A percentile compares a stretch with the other conserved stretches of the same genome.
phyloP scores from a whole-genome alignment of 2,888 invertebrate genomes.

The Andrena fulva region DNA sequence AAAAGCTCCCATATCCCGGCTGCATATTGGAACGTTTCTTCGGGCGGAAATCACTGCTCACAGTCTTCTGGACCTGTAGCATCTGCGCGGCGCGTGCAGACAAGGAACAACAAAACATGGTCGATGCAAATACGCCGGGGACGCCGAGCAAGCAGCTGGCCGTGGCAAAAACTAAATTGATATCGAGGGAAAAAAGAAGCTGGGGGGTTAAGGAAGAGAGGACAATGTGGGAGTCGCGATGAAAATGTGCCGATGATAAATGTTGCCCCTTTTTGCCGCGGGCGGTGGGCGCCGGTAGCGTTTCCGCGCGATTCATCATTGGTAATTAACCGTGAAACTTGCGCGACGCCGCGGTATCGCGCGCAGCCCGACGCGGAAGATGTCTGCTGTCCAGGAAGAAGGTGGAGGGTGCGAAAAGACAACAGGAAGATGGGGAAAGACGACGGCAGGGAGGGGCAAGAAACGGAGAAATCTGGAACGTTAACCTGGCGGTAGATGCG shows the following conservation, averaged over 20 bases:
- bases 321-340: slow-evolving; percentile 70
- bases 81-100: not conserved
- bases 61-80: not conserved
- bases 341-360: slow-evolving; percentile 12
- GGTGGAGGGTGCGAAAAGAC: not conserved
- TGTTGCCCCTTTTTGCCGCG: slow-evolving; percentile 53
- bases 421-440: not conserved
- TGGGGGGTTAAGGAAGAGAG: not conserved
- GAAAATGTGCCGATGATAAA: slow-evolving; percentile 66
- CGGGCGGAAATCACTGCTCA: too few relatives aligned
- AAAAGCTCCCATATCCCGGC: too few relatives aligned
- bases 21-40: too few relatives aligned
- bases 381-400: not conserved
- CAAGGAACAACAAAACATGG: slow-evolving; percentile 3
- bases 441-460: not conserved
- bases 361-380: slow-evolving; percentile 18
- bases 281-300: slow-evolving; percentile 48
- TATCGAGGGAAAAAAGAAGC: slow-evolving; percentile 26
- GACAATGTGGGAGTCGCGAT: slow-evolving; percentile 51
- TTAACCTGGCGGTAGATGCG: not conserved
- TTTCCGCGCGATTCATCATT: slow-evolving; percentile 65
- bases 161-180: slow-evolving; percentile 35
- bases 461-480: not conserved
- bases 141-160: slow-evolving; percentile 21
- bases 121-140: slow-evolving; percentile 11